These are phyloP conservation scores for Xestoiulus laeticollis DNA, from an alignment of 2,888 invertebrate species.

Conservation along the genomic window DNA sequence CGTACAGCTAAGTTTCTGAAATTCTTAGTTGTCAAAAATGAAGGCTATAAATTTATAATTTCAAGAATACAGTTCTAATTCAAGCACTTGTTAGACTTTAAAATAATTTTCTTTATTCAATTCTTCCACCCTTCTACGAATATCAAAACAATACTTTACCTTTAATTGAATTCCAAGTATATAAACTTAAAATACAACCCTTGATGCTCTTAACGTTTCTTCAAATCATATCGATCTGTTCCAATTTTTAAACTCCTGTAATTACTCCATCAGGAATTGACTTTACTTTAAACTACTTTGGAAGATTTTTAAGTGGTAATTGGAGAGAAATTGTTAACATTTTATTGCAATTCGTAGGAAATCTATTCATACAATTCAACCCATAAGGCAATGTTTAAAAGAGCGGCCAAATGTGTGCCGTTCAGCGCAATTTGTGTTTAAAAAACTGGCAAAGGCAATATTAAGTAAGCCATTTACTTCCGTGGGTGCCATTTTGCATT, in stretches of 20 bases:
- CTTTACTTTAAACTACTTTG: neutral
- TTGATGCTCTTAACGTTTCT: too few relatives aligned
- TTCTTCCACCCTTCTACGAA: too few relatives aligned
- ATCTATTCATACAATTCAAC: neutral
- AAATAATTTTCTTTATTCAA: too few relatives aligned
- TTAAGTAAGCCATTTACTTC: conserved; percentile 39
- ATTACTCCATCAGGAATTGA: neutral
- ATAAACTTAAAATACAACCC: too few relatives aligned
- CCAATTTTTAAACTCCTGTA: neutral
- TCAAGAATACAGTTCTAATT: too few relatives aligned
- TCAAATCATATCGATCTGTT: too few relatives aligned
- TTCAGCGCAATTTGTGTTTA: neutral
- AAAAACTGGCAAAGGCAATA: neutral
- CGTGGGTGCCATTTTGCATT: conserved; percentile 39
- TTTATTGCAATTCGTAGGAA: neutral
- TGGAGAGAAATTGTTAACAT: neutral
- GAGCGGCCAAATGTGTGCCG: neutral
- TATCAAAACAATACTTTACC: too few relatives aligned
- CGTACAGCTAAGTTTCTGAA: neutral
- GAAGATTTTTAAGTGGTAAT: neutral
- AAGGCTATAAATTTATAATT: too few relatives aligned
- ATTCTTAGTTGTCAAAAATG: too few relatives aligned
- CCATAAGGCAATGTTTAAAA: neutral
- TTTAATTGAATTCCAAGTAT: too few relatives aligned
- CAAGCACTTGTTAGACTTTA: too few relatives aligned